These are phyloP conservation scores for Australoheros facetus DNA, from an alignment of 2,797 vertebrate species.

Conservation along the genomic window DNA sequence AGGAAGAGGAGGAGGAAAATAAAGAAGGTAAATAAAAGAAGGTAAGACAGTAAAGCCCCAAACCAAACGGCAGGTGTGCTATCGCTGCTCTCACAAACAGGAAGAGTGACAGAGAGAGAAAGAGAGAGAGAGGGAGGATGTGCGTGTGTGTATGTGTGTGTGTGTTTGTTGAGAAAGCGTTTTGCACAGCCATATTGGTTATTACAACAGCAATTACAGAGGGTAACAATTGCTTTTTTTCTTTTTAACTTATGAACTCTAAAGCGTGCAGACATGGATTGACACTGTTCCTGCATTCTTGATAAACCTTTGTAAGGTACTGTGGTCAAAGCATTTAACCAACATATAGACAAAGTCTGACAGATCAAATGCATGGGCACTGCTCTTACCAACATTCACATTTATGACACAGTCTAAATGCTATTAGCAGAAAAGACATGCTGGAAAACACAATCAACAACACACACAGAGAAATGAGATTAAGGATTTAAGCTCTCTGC, in stretches of 20 bases:
- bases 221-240: conserved; percentile 68
- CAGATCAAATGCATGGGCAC: neutral
- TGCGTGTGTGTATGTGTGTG: neutral
- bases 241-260: conserved; percentile 62
- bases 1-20: conserved; percentile 74
- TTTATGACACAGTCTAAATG: conserved; percentile 32
- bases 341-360: neutral
- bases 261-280: conserved; percentile 64
- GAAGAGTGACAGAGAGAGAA: conserved; percentile 14
- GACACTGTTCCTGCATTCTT: conserved; percentile 28
- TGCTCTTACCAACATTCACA: neutral
- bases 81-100: conserved; percentile 52
- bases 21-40: conserved; percentile 76
- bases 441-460: conserved; percentile 37
- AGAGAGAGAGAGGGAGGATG: neutral
- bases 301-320: conserved; percentile 11
- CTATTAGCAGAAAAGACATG: conserved; percentile 24
- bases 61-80: conserved; percentile 74
- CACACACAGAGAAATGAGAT: conserved; percentile 18
- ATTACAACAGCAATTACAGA: conserved; percentile 77
- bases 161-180: conserved; percentile 34
- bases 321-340: neutral
- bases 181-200: conserved; percentile 71
- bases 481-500: conserved; percentile 36
- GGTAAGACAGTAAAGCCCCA: conserved; percentile 71